Evolutionary conservation across 1,140 invertebrate species (phyloP).

Genomic region (Galleria mellonella): DNA sequence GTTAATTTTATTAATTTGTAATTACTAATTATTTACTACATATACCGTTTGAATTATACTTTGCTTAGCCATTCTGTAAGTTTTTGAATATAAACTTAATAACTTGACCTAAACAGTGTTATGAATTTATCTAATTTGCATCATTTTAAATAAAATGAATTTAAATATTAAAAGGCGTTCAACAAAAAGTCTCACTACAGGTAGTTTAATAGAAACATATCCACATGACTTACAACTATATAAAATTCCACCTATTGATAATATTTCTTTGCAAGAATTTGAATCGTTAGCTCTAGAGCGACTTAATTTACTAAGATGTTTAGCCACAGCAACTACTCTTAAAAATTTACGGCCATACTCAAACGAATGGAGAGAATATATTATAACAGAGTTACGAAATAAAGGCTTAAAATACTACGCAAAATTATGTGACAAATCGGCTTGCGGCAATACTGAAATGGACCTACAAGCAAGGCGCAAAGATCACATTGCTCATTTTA

Average conservation of each 20-base stretch:
- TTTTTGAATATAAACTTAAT: too few species aligned
- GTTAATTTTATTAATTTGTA: too few species aligned
- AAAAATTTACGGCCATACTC: conserved; percentile 78
- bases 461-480: conserved; percentile 80
- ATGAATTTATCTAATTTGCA: not conserved
- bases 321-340: conserved; percentile 81
- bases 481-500: conserved; percentile 95
- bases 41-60: too few species aligned
- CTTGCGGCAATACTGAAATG: conserved; percentile 69
- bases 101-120: not conserved
- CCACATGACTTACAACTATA: conserved; percentile 88
- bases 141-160: conserved; percentile 38
- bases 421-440: conserved; percentile 71
- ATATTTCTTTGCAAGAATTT: conserved; percentile 88
- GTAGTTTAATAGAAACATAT: conserved; percentile 73
- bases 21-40: too few species aligned
- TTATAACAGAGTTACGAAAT: conserved; percentile 81
- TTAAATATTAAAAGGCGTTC: conserved; percentile 66
- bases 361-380: conserved; percentile 83
- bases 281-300: conserved; percentile 91
- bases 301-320: conserved; percentile 84
- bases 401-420: conserved; percentile 81
- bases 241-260: conserved; percentile 82
- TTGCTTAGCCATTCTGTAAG: too few species aligned
- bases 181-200: conserved; percentile 31